Conservation (phyloP, 64 coral and sea anemone genomes). For the Pocillopora damicornis region DNA sequence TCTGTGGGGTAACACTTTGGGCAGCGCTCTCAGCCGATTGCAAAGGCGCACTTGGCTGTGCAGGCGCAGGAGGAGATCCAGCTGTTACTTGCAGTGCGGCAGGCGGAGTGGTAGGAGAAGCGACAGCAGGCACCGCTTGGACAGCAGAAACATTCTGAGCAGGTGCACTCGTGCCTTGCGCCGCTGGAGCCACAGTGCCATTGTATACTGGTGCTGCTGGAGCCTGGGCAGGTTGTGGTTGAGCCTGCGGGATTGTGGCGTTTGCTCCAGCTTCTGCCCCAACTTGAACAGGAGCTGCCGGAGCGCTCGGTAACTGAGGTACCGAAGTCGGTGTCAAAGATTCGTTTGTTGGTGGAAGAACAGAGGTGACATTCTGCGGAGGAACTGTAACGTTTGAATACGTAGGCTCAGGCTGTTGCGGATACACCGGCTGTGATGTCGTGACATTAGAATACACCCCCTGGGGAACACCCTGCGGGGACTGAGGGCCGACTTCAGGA, state of each 20-base stretch:
- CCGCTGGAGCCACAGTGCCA: not conserved
- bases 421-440: not conserved
- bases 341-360: not conserved
- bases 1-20: not conserved
- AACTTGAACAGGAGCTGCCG: conserved; percentile 4
- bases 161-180: not conserved
- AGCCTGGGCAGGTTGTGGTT: not conserved
- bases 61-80: conserved; percentile 7
- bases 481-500: not conserved
- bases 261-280: conserved; percentile 6
- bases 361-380: not conserved
- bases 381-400: conserved; percentile 7
- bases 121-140: not conserved
- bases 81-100: not conserved
- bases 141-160: conserved; percentile 23
- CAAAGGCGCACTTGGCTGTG: conserved; percentile 1
- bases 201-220: not conserved
- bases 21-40: not conserved
- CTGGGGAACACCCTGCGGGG: not conserved
- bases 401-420: not conserved
- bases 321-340: not conserved
- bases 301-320: not conserved
- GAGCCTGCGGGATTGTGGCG: not conserved
- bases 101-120: not conserved
- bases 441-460: not conserved